Conservation (phyloP, 2,888 invertebrate species). For the Onchidella celtica region DNA sequence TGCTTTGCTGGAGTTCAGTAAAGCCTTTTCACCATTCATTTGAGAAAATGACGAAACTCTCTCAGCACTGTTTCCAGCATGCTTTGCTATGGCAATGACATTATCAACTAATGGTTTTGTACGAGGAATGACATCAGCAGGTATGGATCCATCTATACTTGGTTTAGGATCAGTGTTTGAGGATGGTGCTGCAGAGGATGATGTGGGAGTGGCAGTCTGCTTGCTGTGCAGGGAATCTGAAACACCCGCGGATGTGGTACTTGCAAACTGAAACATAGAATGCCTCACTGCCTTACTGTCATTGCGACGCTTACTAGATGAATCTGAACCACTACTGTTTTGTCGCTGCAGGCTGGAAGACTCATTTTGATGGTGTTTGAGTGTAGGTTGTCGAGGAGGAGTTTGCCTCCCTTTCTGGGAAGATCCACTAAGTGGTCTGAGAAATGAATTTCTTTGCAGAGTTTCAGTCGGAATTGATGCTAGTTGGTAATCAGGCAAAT, state of each 20-base stretch:
- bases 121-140: no score
- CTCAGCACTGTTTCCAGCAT: no score
- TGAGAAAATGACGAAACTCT: no score
- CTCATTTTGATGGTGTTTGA: not conserved
- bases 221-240: not conserved
- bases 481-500: conserved; percentile 21
- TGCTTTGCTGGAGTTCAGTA: no score
- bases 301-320: not conserved
- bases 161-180: no score
- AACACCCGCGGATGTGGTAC: not conserved
- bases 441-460: conserved; percentile 47
- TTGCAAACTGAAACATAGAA: conserved; percentile 7
- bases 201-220: no score
- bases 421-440: conserved; percentile 46
- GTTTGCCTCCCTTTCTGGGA: not conserved
- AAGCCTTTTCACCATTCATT: no score
- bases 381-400: not conserved
- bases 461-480: not conserved
- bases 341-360: not conserved
- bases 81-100: no score
- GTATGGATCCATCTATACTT: no score
- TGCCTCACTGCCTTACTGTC: not conserved
- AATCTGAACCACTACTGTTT: conserved; percentile 25
- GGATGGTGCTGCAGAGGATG: no score
- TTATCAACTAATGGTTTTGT: no score